Evolutionary conservation across 2,888 invertebrate genomes (phyloP).

Genomic region (Phoronis australis): DNA sequence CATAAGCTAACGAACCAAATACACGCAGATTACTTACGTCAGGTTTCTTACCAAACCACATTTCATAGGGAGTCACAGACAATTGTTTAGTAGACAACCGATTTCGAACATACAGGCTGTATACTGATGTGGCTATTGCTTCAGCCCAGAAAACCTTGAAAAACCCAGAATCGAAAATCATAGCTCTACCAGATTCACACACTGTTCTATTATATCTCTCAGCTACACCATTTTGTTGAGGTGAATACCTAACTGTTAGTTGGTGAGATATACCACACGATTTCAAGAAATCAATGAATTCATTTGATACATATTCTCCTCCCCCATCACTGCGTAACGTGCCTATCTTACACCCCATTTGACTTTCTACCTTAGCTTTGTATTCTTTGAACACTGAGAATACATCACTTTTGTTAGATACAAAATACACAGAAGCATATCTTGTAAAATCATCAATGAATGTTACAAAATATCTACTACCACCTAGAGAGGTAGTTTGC

Average conservation of each 20-base stretch:
- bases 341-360: conserved; percentile 7
- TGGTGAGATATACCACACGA: no score
- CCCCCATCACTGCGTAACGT: conserved; percentile 10
- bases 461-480: conserved; percentile 10
- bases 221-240: no score
- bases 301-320: conserved; percentile 11
- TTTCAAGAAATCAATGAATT: no score
- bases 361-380: conserved; percentile 7
- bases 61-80: conserved; percentile 6
- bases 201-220: no score
- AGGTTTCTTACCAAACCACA: conserved; percentile 7
- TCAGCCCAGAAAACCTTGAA: no score
- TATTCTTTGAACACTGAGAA: conserved; percentile 10
- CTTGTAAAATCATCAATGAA: conserved; percentile 14
- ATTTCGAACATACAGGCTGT: no score
- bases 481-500: conserved; percentile 4
- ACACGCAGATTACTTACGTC: conserved; percentile 12
- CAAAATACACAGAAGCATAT: conserved; percentile 8
- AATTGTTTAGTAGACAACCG: no score
- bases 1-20: conserved; percentile 14
- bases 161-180: no score
- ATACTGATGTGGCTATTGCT: no score
- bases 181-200: no score
- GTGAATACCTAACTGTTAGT: no score
- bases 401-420: conserved; percentile 9